Base-by-base conservation (phyloP, 37 sponge, comb jelly and placozoan species). In the Theonella swinhoei region DNA sequence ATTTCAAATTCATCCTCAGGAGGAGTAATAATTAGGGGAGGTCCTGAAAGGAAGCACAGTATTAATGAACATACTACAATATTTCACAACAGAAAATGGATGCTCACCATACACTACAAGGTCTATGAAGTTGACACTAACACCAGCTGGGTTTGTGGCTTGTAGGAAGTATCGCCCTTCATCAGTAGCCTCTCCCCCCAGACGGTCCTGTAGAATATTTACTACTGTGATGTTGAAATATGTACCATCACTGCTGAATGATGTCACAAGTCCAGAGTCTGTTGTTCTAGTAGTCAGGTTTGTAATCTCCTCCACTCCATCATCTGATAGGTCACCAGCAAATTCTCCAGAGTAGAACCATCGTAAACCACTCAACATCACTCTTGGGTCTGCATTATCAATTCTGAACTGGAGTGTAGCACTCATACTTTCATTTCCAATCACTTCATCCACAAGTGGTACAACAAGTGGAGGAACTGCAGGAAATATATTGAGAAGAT, bases 381-480 rank as follows among this genome's bases (percentile, higher is more conserved):
- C 93, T 4, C 39, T 25, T 25, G 93, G 93, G 24, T 62, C 70
- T 37, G 88, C 93, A 23, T 81, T 40, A 3, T 64, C 54, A 41
- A 92, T 85, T 7, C 28, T 38, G 62, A 88, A 92, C 9, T 7
- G 38, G 17, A 92, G 64, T 2, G 70, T 69, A 14, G 72, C 80
- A 19, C 23, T 66, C 22, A 2, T 68, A 3, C 5, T 20, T 33
- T 80, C 75, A 40, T 88, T 69, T 32, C 67, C 82, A 40, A 72
- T 62, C 32, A 84, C 39, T n/a, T 41, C 19, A 23, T 71, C 76
- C 72, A 25, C 74, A 4, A 64, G 29, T 20, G 87, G 35, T 19
- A 71, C 75, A n/a, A 91, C 82, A 59, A 25, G 58, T 9, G 93
- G 93, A 29, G 89, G 85, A 72, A 92, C 93, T 92, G 82, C 0